Conservation (phyloP, 92 coral and sea anemone genomes). For the Heliopora coerulea region DNA sequence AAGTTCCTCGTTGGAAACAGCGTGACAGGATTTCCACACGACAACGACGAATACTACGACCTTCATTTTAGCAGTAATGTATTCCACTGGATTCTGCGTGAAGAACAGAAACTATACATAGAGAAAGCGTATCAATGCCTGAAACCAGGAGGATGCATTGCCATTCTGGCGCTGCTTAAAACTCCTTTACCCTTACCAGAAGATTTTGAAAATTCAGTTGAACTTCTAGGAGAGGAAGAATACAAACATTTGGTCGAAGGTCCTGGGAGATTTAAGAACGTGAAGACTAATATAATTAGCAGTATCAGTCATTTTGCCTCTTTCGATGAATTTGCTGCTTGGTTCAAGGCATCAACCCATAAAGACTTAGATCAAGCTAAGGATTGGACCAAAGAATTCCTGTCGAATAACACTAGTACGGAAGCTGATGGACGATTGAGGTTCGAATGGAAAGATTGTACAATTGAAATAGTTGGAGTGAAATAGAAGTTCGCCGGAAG, state of each 20-base stretch:
- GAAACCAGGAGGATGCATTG: background rate
- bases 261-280: background rate
- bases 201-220: background rate
- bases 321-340: too few species aligned
- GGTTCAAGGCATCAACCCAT: too few species aligned
- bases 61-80: conserved; percentile 6
- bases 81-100: background rate
- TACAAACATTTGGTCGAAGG: background rate
- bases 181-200: too few species aligned
- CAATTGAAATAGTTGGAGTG: too few species aligned
- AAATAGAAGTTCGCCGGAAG: too few species aligned
- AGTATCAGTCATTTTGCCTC: too few species aligned
- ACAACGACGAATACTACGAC: conserved; percentile 13
- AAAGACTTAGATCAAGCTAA: too few species aligned
- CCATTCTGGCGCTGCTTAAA: background rate
- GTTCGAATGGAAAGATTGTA: too few species aligned
- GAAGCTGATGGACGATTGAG: too few species aligned
- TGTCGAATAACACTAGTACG: too few species aligned
- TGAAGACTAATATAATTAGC: background rate
- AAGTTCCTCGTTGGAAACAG: background rate
- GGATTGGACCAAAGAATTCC: too few species aligned
- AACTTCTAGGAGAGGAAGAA: background rate
- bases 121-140: too few species aligned
- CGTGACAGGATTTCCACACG: background rate
- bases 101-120: background rate